These are phyloP conservation scores for Melitaea athalia DNA, from an alignment of 2,888 invertebrate genomes.

Conservation along the genomic window DNA sequence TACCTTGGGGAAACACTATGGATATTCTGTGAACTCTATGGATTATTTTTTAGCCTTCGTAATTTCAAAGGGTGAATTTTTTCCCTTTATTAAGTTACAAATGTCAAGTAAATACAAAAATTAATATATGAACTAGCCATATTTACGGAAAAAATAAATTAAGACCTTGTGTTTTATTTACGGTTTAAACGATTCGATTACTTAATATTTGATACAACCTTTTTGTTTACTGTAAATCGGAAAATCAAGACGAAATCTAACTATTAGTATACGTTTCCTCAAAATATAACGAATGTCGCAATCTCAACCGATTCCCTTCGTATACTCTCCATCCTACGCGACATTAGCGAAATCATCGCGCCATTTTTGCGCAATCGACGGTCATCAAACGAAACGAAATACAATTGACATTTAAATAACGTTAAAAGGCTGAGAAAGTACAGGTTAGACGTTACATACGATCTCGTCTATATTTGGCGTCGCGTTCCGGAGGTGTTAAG, in stretches of 20 bases:
- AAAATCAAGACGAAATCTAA: too few relatives aligned
- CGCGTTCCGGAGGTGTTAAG: slow-evolving; percentile 59
- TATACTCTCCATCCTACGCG: background rate
- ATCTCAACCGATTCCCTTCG: background rate
- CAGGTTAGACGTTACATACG: slow-evolving; percentile 5
- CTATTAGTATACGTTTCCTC: too few relatives aligned
- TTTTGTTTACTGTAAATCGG: too few relatives aligned
- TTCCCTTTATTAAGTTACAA: too few relatives aligned
- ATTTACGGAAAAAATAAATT: too few relatives aligned
- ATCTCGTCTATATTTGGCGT: slow-evolving; percentile 65
- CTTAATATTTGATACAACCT: too few relatives aligned
- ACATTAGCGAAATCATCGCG: background rate
- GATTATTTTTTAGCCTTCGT: background rate
- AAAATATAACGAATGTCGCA: background rate
- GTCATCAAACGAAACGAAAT: background rate
- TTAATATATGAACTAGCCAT: too few relatives aligned
- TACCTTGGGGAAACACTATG: background rate
- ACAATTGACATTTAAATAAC: slow-evolving; percentile 3
- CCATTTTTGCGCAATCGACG: background rate
- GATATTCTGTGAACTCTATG: background rate
- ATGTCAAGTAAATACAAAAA: too few relatives aligned
- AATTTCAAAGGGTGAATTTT: too few relatives aligned
- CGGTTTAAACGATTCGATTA: too few relatives aligned
- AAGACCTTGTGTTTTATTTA: too few relatives aligned
- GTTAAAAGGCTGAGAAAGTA: slow-evolving; percentile 16